phyloP scores from a whole-genome alignment of 2,797 vertebrate genomes.

The Dermochelys coriacea region DNA sequence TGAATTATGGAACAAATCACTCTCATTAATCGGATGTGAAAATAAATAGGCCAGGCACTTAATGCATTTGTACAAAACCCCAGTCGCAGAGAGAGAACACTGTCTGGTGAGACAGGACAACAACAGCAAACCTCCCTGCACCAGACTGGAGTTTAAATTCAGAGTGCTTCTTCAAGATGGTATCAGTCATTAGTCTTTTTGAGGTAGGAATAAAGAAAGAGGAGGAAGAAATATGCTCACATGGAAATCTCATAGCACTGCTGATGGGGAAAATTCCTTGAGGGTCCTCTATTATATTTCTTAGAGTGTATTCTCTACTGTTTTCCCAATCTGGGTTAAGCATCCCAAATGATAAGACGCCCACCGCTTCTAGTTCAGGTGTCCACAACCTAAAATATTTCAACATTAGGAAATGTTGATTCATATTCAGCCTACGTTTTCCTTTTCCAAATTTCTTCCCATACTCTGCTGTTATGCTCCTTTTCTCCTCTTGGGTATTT shows the following conservation, averaged over 20 bases:
- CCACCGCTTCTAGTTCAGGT: background rate
- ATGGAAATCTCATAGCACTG: rapidly evolving
- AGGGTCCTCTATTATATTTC: rapidly evolving
- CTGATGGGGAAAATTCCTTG: background rate
- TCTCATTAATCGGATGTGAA: conserved; percentile 32
- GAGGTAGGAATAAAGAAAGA: rapidly evolving
- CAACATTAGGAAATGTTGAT: background rate
- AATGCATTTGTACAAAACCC: background rate
- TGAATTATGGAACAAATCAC: conserved; percentile 28
- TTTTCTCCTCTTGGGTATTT: rapidly evolving
- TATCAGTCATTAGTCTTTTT: background rate
- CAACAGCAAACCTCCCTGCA: background rate
- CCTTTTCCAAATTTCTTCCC: background rate
- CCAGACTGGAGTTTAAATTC: background rate
- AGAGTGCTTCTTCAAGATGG: background rate
- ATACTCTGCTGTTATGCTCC: rapidly evolving
- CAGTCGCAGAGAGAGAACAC: background rate
- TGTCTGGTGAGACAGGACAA: background rate
- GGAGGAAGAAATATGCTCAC: background rate
- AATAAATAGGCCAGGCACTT: conserved; percentile 46
- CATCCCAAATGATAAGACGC: background rate
- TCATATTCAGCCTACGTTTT: background rate
- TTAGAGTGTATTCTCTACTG: background rate
- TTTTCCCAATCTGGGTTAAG: background rate
- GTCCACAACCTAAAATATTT: background rate